A percentile compares a stretch with the other conserved stretches of the same genome.
These are phyloP conservation scores for Drosophila littoralis DNA, from an alignment of 1,140 invertebrate genomes.

Conservation along the genomic window DNA sequence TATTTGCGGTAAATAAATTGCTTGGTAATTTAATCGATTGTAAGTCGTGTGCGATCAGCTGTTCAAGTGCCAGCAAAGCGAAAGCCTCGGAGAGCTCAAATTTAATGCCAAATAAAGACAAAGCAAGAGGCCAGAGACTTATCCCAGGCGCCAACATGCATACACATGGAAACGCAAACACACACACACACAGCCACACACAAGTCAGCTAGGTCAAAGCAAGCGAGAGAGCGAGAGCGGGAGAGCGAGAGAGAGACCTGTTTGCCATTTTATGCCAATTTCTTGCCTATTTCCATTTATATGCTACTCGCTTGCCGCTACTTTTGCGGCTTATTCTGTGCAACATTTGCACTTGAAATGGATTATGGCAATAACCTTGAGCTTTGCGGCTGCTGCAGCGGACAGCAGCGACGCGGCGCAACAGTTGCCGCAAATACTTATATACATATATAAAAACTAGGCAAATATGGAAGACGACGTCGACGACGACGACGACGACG, in stretches of 20 bases:
- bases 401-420: conserved; percentile 44
- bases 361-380: conserved; percentile 83
- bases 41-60: conserved; percentile 34
- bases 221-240: neutral
- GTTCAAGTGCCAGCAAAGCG: conserved; percentile 23
- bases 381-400: conserved; percentile 61
- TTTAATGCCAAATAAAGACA: conserved; percentile 55
- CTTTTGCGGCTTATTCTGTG: conserved; percentile 59
- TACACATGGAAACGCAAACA: neutral
- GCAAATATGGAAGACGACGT: conserved; percentile 71
- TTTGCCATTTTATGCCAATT: conserved; percentile 40
- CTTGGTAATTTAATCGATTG: conserved; percentile 43
- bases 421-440: conserved; percentile 67
- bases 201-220: conserved; percentile 11
- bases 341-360: conserved; percentile 81
- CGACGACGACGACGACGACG: conserved; percentile 29
- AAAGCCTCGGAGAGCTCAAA: conserved; percentile 32
- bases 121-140: conserved; percentile 33
- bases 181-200: neutral
- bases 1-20: conserved; percentile 46
- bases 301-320: conserved; percentile 31
- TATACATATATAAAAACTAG: conserved; percentile 43
- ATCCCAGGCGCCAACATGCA: conserved; percentile 38
- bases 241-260: conserved; percentile 28
- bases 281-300: conserved; percentile 53